These are phyloP conservation scores for Fulica atra DNA, from an alignment of 2,113 vertebrate genomes.

Conservation along the genomic window DNA sequence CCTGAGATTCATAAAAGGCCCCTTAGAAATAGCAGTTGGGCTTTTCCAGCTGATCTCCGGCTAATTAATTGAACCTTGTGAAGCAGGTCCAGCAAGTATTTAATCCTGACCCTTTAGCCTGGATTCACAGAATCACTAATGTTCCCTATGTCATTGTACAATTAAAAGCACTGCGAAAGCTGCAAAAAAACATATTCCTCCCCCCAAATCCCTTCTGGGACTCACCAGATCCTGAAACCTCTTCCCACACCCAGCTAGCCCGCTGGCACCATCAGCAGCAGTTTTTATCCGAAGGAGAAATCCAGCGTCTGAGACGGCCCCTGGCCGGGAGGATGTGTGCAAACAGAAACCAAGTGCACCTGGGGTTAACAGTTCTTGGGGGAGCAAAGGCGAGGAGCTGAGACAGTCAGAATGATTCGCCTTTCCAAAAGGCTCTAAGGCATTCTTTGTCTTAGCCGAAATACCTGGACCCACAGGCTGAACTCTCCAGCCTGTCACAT, in stretches of 20 bases:
- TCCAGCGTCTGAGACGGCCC: neutral
- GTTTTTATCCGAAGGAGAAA: neutral
- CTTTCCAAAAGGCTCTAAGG: neutral
- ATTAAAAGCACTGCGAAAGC: neutral
- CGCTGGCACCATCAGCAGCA: rapidly evolving
- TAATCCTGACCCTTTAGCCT: neutral
- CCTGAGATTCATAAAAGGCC: neutral
- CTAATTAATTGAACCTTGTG: neutral
- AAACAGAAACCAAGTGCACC: neutral
- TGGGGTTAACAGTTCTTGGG: neutral
- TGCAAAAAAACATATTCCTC: neutral
- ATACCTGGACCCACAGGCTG: neutral
- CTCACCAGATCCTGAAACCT: slow-evolving; percentile 79
- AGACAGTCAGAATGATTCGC: neutral
- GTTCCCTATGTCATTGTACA: neutral
- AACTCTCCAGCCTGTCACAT: neutral
- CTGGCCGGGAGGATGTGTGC: neutral
- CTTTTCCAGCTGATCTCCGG: neutral
- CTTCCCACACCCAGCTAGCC: neutral
- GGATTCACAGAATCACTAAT: neutral
- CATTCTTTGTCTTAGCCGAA: neutral
- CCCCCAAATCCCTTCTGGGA: rapidly evolving
- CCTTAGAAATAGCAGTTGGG: neutral
- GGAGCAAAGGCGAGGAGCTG: neutral
- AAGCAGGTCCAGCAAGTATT: neutral